These are phyloP conservation scores for Drosophila kurseongensis DNA, from an alignment of 1,140 invertebrate species.

Conservation along the genomic window DNA sequence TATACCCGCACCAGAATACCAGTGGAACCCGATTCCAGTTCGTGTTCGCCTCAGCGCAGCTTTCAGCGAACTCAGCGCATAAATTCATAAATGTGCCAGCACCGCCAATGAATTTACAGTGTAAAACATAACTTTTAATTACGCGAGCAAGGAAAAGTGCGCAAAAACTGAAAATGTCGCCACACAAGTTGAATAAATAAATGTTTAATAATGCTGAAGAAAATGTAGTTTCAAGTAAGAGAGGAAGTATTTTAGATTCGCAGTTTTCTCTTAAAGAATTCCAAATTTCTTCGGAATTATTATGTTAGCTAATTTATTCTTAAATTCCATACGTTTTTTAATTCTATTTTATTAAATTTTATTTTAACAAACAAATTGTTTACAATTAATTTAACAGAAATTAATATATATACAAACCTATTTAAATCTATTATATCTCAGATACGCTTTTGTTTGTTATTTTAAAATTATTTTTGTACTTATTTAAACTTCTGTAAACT, in stretches of 20 bases:
- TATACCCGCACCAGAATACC: conserved; percentile 32
- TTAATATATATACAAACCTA: too few relatives aligned
- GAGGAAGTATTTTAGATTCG: neutral
- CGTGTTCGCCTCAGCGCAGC: conserved; percentile 23
- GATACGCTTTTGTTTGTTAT: too few relatives aligned
- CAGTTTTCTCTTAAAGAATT: neutral
- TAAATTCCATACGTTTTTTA: too few relatives aligned
- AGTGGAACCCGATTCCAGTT: conserved; percentile 34
- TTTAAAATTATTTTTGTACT: too few relatives aligned
- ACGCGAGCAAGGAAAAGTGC: conserved; percentile 34
- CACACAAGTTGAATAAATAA: conserved; percentile 16
- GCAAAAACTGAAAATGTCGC: conserved; percentile 25
- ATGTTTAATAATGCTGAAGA: conserved; percentile 1
- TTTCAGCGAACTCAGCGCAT: conserved; percentile 37
- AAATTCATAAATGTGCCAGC: conserved; percentile 61
- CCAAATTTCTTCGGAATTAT: too few relatives aligned
- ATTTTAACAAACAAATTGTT: too few relatives aligned
- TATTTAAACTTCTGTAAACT: too few relatives aligned
- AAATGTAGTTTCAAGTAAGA: neutral
- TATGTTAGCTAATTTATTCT: too few relatives aligned
- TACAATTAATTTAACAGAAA: too few relatives aligned
- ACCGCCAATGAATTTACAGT: conserved; percentile 52
- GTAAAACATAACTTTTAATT: conserved; percentile 71
- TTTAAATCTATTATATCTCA: too few relatives aligned
- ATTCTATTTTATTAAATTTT: too few relatives aligned